Evolutionary conservation across 2,888 invertebrate species (phyloP), one percentile per base, ranked within the genome.

Genomic region (Physocephala rufipes): DNA sequence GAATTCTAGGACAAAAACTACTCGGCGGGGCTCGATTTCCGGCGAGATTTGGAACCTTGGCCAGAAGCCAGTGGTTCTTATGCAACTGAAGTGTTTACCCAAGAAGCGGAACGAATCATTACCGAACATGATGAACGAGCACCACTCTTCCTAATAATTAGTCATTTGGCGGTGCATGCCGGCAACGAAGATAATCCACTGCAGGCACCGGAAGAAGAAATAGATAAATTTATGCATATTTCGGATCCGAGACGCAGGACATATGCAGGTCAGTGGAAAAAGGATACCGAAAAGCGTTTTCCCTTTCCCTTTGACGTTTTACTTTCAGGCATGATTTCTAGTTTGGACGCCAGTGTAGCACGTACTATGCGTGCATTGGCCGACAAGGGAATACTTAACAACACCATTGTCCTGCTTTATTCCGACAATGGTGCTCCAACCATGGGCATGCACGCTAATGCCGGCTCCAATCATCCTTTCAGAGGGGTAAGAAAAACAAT

Each of bases 361-460:
- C 88, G 90, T 65, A 89, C 97, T 2, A 88, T 95, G 4, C 82
- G 89, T 55, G 90, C 93, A 9, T 86, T 97, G 62, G 86, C 89
- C 63, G 84, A 89, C 0, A 90, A 89, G 72, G 89, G 88, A 5
- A 92, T 96, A 86, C 87, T 96, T 73, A 88, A 95, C 66, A 93
- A 97, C 82, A 93, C 95, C 0, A 90, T 97, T 51, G 89, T 97
- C 65, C 84, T 95, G 2, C 96, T 97, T 81, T 90, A 93, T 78
- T 93, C 95, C 12, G 97, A 97, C 84, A 97, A 97, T 83, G 95
- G 96, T 2, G 95, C 92, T 0, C 93, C 94, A 67, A 92, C 94
- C 0, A 86, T 88, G 69, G 95, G 95, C 0, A 82, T 89, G 59
- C 90, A 91, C 81, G 84, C 88, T 59, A 96, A 95, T 86, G 89